Percentiles rank a stretch among this genome's conserved stretches.
Conservation (phyloP, 1,140 invertebrate species). For the Pseudobourletiella spinata region DNA sequence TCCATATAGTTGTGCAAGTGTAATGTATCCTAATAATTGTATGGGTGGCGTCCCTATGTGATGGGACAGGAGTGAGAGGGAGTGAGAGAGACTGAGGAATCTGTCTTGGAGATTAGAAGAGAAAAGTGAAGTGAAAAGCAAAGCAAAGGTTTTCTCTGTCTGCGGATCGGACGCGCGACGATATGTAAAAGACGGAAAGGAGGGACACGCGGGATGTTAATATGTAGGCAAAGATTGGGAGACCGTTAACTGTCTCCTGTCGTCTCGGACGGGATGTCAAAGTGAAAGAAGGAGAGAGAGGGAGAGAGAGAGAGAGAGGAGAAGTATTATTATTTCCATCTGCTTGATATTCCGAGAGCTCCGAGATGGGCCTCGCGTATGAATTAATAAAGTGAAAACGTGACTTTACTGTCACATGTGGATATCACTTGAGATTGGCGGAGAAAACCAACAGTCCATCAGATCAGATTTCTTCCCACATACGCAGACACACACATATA, state of each 20-base stretch:
- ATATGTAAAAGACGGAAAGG: background rate
- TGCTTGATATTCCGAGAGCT: constrained; percentile 20
- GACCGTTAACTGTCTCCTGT: background rate
- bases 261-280: constrained; percentile 11
- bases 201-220: background rate
- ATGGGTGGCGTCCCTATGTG: too few relatives aligned
- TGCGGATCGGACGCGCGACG: background rate
- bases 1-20: too few relatives aligned
- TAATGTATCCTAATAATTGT: too few relatives aligned
- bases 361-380: constrained; percentile 10
- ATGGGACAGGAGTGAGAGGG: background rate
- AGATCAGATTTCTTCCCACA: background rate
- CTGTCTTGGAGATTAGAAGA: too few relatives aligned
- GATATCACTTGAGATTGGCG: background rate
- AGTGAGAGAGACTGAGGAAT: too few relatives aligned
- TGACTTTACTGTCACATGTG: constrained; percentile 28
- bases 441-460: constrained; percentile 8
- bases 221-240: too few relatives aligned
- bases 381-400: constrained; percentile 33
- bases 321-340: constrained; percentile 20
- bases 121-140: background rate
- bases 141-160: background rate
- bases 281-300: background rate
- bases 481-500: too few relatives aligned
- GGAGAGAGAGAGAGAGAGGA: background rate